phyloP scores from a whole-genome alignment of 2,113 vertebrate genomes.

The Sinosuthora webbiana region DNA sequence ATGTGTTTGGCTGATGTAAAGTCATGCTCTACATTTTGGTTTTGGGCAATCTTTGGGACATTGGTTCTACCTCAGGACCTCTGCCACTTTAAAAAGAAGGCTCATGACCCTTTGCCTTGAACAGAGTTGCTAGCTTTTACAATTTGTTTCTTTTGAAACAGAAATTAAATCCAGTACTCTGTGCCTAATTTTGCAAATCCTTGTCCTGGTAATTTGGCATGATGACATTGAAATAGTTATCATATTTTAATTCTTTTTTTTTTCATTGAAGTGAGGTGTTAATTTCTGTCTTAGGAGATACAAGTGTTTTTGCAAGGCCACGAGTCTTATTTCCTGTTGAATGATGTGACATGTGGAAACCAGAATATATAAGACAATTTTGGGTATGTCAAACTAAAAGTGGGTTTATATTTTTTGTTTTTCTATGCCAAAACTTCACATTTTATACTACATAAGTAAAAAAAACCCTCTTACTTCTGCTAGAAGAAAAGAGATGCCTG shows the following conservation, averaged over 20 bases:
- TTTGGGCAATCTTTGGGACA: neutral
- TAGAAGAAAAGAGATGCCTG: neutral
- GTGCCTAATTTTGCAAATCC: neutral
- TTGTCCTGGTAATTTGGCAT: neutral
- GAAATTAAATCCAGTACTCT: neutral
- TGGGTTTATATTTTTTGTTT: neutral
- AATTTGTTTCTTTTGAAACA: neutral
- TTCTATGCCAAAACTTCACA: neutral
- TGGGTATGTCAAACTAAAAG: neutral
- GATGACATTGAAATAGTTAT: neutral
- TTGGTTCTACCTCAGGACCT: neutral
- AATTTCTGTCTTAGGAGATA: neutral
- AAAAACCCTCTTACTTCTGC: neutral
- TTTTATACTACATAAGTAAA: neutral
- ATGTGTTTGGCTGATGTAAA: neutral
- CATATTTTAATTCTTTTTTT: neutral
- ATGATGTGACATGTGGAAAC: neutral
- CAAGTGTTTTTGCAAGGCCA: neutral
- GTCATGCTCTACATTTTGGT: neutral
- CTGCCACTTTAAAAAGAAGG: neutral
- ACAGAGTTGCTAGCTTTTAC: neutral
- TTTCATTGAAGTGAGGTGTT: neutral
- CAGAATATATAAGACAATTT: neutral
- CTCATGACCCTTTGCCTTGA: neutral
- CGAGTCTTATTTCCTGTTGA: neutral